Evolutionary conservation across 2,888 invertebrate species (phyloP), one percentile per base, ranked within the genome.

Genomic region (Cheilosia impressa): DNA sequence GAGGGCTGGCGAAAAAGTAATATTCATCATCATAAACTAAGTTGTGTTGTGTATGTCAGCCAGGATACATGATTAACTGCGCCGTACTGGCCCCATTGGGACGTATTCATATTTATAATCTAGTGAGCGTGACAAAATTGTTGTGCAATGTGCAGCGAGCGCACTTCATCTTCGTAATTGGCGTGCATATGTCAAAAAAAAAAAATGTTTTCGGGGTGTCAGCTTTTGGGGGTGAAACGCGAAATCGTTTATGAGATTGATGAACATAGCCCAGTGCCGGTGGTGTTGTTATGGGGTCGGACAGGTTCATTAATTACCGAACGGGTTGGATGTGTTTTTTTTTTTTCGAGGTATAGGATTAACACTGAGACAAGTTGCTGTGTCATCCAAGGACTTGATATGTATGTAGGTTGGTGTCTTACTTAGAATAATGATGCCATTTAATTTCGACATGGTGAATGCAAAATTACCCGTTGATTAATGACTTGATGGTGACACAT

Each of bases 111-210:
- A 31, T 27, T 27, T 31, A 31, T 9, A 79, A 84, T 84, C 73
- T 69, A 75, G 69, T 38, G 60, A 80, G 75, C 75, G 65, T 84
- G 80, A 60, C 73, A 76, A 76, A 76, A 77, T 81, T 68, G 60
- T 55, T 76, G 72, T 76, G 72, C 85, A 81, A 72, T 76, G 76
- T 85, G 76, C 85, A 81, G 68, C 57, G 80, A 55, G 62, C 52
- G 62, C 62, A 76, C 75, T 85, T 81, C 68, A 68, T 85, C 85
- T 77, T 85, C 52, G 58, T 81, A 85, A 81, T 85, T 85, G 76
- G 62, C 68, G 72, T 76, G 81, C 65, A 85, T 68, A 77, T 85
- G 71, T 76, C 75, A 76, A 80, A 79, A 65, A 22, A 22, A 22
- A 22, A 65, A 79, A 69, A 68, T 34, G 31, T 38, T 60, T 52